Evolutionary conservation across 1,140 invertebrate species (phyloP).

Genomic region (Scaptodrosophila lebanonensis): DNA sequence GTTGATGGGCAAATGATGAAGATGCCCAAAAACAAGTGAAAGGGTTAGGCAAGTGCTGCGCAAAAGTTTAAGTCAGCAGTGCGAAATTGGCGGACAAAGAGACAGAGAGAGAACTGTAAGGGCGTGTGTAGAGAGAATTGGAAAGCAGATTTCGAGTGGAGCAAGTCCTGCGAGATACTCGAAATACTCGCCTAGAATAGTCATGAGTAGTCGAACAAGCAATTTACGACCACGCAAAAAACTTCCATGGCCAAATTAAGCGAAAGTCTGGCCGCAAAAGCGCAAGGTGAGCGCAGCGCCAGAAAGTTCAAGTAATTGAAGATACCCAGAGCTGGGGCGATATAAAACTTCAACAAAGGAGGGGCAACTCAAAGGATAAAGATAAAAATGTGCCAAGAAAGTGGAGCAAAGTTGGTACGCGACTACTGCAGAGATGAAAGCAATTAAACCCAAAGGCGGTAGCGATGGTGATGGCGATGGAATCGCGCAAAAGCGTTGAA

Average conservation of each 20-base stretch:
- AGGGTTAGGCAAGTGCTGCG: too few species aligned
- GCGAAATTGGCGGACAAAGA: constrained; percentile 4
- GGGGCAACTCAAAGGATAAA: too few species aligned
- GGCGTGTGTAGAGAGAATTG: background rate
- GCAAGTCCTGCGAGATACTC: too few species aligned
- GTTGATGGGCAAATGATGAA: too few species aligned
- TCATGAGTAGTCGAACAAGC: constrained; percentile 1
- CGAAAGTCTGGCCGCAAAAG: constrained; percentile 22
- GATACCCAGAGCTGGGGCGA: constrained; percentile 6
- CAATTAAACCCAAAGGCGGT: too few species aligned
- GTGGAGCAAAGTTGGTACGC: constrained; percentile 6
- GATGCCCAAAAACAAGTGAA: too few species aligned
- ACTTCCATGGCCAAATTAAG: constrained; percentile 43
- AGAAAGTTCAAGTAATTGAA: constrained; percentile 14
- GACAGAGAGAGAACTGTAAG: background rate
- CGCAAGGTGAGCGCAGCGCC: constrained; percentile 2
- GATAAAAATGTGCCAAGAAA: constrained; percentile 2
- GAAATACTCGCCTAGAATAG: constrained; percentile 9
- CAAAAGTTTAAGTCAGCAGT: background rate
- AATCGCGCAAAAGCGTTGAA: background rate
- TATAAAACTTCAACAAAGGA: too few species aligned
- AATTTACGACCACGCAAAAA: constrained; percentile 19
- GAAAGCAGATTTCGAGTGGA: background rate
- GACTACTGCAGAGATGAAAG: too few species aligned
- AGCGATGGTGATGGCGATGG: too few species aligned